Conservation (phyloP, 2,113 vertebrate species). For the Hirundichthys speculiger region DNA sequence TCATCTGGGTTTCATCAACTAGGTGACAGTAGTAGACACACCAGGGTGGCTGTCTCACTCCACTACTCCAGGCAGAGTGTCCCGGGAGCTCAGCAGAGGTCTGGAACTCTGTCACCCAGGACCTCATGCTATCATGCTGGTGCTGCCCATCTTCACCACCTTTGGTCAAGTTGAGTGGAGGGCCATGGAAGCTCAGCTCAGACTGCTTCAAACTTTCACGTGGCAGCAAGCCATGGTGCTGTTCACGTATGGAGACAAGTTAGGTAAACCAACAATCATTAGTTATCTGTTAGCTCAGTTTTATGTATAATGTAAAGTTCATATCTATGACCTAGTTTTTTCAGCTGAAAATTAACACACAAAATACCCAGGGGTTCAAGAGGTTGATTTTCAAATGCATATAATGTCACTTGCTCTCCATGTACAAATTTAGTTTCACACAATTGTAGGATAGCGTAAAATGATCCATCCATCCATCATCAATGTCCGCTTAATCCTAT, state of each 20-base stretch:
- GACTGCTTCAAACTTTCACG: slow-evolving; percentile 20
- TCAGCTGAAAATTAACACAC: too few relatives aligned
- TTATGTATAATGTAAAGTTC: too few relatives aligned
- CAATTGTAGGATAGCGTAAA: too few relatives aligned
- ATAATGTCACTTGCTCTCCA: too few relatives aligned
- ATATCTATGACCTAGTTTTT: too few relatives aligned
- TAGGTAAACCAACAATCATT: slow-evolving; percentile 20
- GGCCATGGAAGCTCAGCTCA: slow-evolving; percentile 48
- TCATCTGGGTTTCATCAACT: neutral
- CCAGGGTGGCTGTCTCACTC: slow-evolving; percentile 44
- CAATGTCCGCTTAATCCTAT: too few relatives aligned
- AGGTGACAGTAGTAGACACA: slow-evolving; percentile 60
- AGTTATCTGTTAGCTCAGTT: too few relatives aligned
- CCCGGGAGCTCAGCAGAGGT: slow-evolving; percentile 30
- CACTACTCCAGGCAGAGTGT: slow-evolving; percentile 7
- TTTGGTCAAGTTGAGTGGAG: slow-evolving; percentile 26
- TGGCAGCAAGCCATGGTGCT: slow-evolving; percentile 49
- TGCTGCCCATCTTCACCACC: slow-evolving; percentile 10
- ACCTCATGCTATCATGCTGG: slow-evolving; percentile 53
- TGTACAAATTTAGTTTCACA: too few relatives aligned
- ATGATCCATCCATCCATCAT: too few relatives aligned
- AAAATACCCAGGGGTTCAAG: too few relatives aligned
- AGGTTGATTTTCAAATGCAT: too few relatives aligned
- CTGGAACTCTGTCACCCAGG: slow-evolving; percentile 32
- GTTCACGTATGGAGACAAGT: slow-evolving; percentile 46